phyloP scores from a whole-genome alignment of 2,113 vertebrate species.

The Hippoglossus stenolepis region DNA sequence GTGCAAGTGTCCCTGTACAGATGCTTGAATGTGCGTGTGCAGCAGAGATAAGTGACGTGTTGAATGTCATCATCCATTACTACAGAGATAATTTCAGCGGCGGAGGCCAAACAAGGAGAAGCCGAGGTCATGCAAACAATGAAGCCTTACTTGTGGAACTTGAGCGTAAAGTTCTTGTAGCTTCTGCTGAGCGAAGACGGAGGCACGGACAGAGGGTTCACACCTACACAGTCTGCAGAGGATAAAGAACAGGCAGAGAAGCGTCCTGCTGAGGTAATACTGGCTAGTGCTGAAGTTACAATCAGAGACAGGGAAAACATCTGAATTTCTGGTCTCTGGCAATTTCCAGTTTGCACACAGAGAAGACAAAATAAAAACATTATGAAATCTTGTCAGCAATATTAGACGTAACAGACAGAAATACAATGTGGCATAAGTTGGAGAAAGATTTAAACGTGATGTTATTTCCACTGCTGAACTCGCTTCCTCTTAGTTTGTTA shows the following conservation, averaged over 20 bases:
- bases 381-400: background rate
- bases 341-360: background rate
- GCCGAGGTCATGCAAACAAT: constrained; percentile 43
- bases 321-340: background rate
- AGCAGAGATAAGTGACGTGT: constrained; percentile 11
- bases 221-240: constrained; percentile 85
- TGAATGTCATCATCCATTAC: constrained; percentile 36
- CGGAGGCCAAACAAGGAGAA: background rate
- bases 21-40: constrained; percentile 1
- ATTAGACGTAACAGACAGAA: background rate
- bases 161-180: constrained; percentile 93
- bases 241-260: constrained; percentile 3
- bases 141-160: constrained; percentile 92
- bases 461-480: constrained; percentile 10
- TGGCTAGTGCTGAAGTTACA: background rate
- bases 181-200: constrained; percentile 20
- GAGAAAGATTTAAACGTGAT: background rate
- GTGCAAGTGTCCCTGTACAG: no score
- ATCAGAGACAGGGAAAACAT: background rate
- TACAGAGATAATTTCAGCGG: constrained; percentile 22
- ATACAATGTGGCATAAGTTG: background rate
- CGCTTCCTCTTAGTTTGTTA: constrained; percentile 25
- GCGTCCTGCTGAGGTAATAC: background rate
- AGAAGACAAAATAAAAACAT: background rate
- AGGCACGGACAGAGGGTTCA: constrained; percentile 80